Evolutionary conservation across 1,140 invertebrate genomes (phyloP).

Genomic region (Plectrocnemia conspersa): DNA sequence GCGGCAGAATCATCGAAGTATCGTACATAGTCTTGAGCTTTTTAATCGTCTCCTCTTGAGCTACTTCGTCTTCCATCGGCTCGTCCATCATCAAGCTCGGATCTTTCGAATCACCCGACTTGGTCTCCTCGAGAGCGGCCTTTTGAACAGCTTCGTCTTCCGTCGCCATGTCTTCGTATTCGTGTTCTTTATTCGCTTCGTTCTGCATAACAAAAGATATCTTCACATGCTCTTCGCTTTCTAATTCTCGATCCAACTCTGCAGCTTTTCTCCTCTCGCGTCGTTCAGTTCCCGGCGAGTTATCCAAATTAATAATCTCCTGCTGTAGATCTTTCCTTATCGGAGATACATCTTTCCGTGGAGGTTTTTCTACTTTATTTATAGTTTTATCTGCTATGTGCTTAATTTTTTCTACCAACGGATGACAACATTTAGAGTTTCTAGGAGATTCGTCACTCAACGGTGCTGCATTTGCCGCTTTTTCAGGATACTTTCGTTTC

Average conservation of each 20-base stretch:
- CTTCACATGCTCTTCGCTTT: constrained; percentile 13
- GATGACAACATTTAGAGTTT: constrained; percentile 54
- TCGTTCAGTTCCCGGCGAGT: constrained; percentile 46
- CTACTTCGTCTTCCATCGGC: constrained; percentile 37
- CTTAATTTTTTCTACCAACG: constrained; percentile 58
- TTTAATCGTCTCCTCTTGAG: constrained; percentile 20
- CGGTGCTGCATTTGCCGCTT: constrained; percentile 38
- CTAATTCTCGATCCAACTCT: constrained; percentile 13
- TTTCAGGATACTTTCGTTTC: constrained; percentile 46
- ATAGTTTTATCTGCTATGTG: constrained; percentile 57
- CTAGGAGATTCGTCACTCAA: constrained; percentile 43
- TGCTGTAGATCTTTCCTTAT: constrained; percentile 44
- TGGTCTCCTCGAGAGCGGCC: constrained; percentile 22
- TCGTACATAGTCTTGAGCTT: constrained; percentile 34
- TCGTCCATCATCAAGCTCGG: constrained; percentile 37
- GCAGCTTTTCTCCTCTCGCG: constrained; percentile 39
- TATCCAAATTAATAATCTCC: constrained; percentile 48
- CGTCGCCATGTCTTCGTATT: constrained; percentile 55
- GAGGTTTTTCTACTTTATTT: constrained; percentile 48
- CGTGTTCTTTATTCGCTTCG: constrained; percentile 50
- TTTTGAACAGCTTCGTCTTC: constrained; percentile 38
- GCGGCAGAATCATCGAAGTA: constrained; percentile 21
- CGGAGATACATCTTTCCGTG: constrained; percentile 49
- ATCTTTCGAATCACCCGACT: constrained; percentile 31
- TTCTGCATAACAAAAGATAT: constrained; percentile 29